A percentile compares a stretch with the other conserved stretches of the same genome.
Evolutionary conservation across 2,113 vertebrate species (phyloP).

Genomic region (Opisthocomus hoazin): DNA sequence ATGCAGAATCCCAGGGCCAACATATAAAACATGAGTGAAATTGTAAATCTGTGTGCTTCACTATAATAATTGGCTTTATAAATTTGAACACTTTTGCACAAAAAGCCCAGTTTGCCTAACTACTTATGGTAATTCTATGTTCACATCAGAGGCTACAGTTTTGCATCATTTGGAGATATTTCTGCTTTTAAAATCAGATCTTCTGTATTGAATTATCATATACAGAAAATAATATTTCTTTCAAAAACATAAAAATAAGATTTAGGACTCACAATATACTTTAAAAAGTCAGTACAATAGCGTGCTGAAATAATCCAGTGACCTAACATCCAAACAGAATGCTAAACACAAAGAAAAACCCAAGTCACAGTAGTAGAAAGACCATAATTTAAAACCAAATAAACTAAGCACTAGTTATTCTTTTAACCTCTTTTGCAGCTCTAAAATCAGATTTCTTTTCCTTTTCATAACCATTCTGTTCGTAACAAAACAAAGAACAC

Average conservation of each 20-base stretch:
- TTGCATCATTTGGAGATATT: not conserved
- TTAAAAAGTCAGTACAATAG: not conserved
- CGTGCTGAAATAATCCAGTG: not conserved
- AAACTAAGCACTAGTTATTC: not conserved
- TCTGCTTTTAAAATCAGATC: not conserved
- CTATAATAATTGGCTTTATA: not conserved
- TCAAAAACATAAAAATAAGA: not conserved
- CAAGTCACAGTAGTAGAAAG: not conserved
- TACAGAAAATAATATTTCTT: not conserved
- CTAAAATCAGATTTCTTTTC: not conserved
- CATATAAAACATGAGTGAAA: not conserved
- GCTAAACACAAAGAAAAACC: not conserved
- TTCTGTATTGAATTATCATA: not conserved
- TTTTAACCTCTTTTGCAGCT: not conserved
- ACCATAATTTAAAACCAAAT: not conserved
- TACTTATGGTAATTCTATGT: not conserved
- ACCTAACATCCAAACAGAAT: not conserved
- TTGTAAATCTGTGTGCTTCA: not conserved
- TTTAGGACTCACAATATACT: not conserved
- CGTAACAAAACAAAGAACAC: not conserved
- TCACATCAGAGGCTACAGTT: not conserved
- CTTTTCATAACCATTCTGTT: not conserved
- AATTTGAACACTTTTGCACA: not conserved
- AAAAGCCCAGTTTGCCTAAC: not conserved
- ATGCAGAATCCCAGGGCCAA: not conserved